phyloP scores from a whole-genome alignment of 2,113 vertebrate genomes.

The Steatornis caripensis region DNA sequence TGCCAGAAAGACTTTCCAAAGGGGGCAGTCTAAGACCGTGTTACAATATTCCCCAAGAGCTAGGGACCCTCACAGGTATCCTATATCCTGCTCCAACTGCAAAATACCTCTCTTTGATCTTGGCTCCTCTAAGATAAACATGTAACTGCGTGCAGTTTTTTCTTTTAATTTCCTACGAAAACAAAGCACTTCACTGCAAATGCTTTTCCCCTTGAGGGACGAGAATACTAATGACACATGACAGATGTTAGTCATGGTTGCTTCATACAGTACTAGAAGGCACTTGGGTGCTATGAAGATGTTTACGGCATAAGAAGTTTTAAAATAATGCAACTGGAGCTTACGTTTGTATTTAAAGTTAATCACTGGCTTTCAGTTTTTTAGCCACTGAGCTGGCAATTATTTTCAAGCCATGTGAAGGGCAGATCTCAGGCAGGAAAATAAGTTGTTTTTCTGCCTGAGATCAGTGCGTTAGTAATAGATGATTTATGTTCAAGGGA shows the following conservation, averaged over 20 bases:
- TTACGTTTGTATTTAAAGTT: conserved; percentile 1
- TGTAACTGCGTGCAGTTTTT: background rate
- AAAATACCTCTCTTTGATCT: background rate
- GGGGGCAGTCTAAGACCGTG: background rate
- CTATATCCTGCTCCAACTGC: background rate
- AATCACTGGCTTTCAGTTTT: conserved; percentile 9
- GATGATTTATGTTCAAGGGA: background rate
- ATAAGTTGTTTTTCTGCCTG: background rate
- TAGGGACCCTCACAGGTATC: background rate
- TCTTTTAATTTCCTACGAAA: conserved; percentile 14
- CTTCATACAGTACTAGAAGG: background rate
- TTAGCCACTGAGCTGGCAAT: background rate
- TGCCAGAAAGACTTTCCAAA: background rate
- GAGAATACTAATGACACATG: conserved; percentile 31
- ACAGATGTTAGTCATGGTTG: conserved; percentile 44
- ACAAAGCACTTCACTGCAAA: conserved; percentile 41
- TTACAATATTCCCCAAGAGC: background rate
- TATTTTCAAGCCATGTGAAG: background rate
- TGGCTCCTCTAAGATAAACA: background rate
- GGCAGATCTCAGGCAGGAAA: background rate
- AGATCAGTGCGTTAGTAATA: background rate
- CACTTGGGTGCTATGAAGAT: background rate
- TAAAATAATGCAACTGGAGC: background rate
- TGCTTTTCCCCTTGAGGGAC: conserved; percentile 19
- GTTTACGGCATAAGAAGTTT: conserved; percentile 11